These are phyloP conservation scores for Rhynchomys soricoides DNA, from an alignment of 2,113 vertebrate species.

Conservation along the genomic window DNA sequence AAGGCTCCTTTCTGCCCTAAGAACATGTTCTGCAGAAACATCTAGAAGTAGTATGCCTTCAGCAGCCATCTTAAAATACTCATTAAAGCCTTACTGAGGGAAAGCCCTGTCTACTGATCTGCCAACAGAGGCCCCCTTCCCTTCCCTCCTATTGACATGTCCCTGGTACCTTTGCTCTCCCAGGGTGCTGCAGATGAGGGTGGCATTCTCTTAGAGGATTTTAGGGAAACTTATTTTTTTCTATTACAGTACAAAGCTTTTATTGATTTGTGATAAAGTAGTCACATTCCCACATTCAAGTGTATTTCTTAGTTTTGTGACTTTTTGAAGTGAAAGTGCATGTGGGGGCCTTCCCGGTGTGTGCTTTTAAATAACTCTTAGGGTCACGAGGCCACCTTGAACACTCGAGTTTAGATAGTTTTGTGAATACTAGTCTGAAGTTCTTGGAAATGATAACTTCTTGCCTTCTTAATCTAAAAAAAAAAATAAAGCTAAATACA, in stretches of 20 bases:
- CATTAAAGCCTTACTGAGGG: neutral
- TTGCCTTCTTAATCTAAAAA: slow-evolving; percentile 32
- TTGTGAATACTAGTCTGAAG: slow-evolving; percentile 49
- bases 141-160: neutral
- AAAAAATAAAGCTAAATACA: slow-evolving; percentile 68
- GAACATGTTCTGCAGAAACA: neutral
- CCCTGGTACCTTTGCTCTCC: neutral
- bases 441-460: slow-evolving; percentile 58
- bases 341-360: neutral
- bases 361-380: neutral
- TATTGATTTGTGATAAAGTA: neutral
- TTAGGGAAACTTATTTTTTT: neutral
- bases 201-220: neutral
- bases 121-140: rapidly evolving
- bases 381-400: neutral
- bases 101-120: neutral
- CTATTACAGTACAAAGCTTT: neutral
- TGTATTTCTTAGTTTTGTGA: neutral
- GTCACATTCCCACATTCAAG: neutral
- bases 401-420: neutral
- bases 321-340: neutral
- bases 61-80: neutral
- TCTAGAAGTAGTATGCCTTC: neutral
- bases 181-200: rapidly evolving
- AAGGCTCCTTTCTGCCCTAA: neutral